Conservation (phyloP, 2,797 vertebrate species). For the Melopsittacus undulatus region DNA sequence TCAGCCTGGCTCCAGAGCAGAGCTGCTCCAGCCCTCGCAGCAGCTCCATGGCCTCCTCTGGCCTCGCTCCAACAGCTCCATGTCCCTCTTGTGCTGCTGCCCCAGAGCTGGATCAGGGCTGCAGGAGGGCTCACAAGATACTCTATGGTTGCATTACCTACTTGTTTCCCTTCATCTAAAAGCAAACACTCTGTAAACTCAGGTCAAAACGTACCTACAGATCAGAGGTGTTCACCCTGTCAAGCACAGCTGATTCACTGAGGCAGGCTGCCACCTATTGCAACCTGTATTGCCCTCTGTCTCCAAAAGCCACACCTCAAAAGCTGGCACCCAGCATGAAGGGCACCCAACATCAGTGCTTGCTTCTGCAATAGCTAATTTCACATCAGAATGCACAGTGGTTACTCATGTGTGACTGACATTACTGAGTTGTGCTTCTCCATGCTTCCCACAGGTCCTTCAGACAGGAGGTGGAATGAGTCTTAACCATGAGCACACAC, state of each 20-base stretch:
- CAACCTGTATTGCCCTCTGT: fast-evolving
- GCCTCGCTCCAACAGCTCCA: background rate
- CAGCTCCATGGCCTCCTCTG: no score
- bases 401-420: background rate
- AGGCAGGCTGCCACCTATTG: background rate
- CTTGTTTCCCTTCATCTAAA: background rate
- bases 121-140: background rate
- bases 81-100: background rate
- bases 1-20: no score
- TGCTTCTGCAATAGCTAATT: background rate
- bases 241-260: fast-evolving
- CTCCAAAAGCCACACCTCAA: background rate
- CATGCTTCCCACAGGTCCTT: background rate
- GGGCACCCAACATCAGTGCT: background rate
- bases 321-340: background rate
- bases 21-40: no score
- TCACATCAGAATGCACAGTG: background rate
- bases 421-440: background rate
- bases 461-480: background rate
- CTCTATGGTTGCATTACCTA: fast-evolving
- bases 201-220: background rate
- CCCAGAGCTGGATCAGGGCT: background rate
- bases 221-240: background rate
- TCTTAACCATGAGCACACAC: background rate
- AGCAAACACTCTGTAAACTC: background rate